A percentile compares a stretch with the other conserved stretches of the same genome.
These are phyloP conservation scores for Hyla sarda DNA, from an alignment of 2,113 vertebrate species.

Conservation along the genomic window DNA sequence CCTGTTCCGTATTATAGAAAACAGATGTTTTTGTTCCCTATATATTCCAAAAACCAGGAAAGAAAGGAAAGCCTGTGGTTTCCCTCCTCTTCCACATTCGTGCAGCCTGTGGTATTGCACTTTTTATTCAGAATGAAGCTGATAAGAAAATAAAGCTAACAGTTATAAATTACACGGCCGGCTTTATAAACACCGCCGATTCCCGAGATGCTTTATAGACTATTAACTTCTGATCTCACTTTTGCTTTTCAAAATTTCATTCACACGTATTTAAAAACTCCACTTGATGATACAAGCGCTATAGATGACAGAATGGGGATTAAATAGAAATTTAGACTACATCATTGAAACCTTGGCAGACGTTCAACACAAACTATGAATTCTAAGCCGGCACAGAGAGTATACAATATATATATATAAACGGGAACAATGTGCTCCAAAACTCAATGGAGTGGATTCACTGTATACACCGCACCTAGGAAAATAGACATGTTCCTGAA, in stretches of 20 bases:
- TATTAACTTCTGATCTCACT: slow-evolving; percentile 57
- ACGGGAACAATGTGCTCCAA: slow-evolving; percentile 8
- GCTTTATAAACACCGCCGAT: slow-evolving; percentile 19
- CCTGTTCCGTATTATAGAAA: slow-evolving; percentile 53
- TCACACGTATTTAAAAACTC: slow-evolving; percentile 52
- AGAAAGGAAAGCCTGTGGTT: slow-evolving; percentile 7
- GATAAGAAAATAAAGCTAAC: slow-evolving; percentile 46
- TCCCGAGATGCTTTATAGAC: slow-evolving; percentile 52
- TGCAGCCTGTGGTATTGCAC: background rate
- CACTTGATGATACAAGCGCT: slow-evolving; percentile 45
- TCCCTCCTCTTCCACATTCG: slow-evolving; percentile 18
- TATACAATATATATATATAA: background rate
- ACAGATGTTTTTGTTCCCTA: slow-evolving; percentile 36
- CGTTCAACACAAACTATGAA: slow-evolving; percentile 50
- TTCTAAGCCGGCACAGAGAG: slow-evolving; percentile 23
- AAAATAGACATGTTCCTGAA: background rate
- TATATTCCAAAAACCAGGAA: background rate
- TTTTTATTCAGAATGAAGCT: slow-evolving; percentile 41
- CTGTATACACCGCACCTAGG: background rate
- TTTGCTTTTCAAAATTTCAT: slow-evolving; percentile 49
- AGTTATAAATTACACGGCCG: slow-evolving; percentile 37
- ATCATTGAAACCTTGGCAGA: slow-evolving; percentile 49
- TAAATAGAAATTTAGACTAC: slow-evolving; percentile 52
- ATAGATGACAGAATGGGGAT: slow-evolving; percentile 54
- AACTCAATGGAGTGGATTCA: background rate